A percentile compares a stretch with the other conserved stretches of the same genome.
Conservation (phyloP, 2,797 vertebrate genomes). For the Oreochromis mossambicus region DNA sequence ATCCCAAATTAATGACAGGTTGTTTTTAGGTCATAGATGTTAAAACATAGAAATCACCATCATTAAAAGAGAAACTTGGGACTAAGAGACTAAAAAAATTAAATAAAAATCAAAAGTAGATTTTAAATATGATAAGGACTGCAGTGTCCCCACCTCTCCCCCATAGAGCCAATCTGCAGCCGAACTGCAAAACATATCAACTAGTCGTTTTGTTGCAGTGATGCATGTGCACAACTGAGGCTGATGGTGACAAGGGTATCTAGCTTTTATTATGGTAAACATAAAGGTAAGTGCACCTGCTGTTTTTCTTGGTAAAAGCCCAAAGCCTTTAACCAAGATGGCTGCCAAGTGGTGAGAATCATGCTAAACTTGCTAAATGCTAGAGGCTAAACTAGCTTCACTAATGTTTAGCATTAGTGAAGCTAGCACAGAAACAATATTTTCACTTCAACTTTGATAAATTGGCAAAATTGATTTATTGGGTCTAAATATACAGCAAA, state of each 20-base stretch:
- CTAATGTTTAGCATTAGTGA: not conserved
- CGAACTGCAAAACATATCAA: not conserved
- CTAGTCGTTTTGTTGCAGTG: not conserved
- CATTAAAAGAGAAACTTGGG: not conserved
- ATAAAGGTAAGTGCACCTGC: not conserved
- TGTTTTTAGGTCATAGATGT: not conserved
- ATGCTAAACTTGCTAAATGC: not conserved
- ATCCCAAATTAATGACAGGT: not conserved
- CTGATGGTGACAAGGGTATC: not conserved
- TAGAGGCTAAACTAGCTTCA: not conserved
- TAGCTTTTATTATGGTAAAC: not conserved
- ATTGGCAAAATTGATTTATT: not conserved
- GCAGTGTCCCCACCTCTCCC: not conserved
- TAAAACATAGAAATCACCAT: not conserved
- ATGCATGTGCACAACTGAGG: not conserved
- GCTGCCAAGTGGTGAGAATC: not conserved
- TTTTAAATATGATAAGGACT: not conserved
- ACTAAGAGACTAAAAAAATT: not conserved
- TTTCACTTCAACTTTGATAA: not conserved
- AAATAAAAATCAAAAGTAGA: not conserved
- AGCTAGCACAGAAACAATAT: not conserved
- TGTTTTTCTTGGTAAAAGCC: not conserved
- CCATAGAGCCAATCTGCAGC: not conserved
- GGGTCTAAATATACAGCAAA: not conserved
- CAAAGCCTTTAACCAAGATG: not conserved